These are phyloP conservation scores for Pararge aegeria DNA, from an alignment of 1,140 invertebrate species.

Conservation along the genomic window DNA sequence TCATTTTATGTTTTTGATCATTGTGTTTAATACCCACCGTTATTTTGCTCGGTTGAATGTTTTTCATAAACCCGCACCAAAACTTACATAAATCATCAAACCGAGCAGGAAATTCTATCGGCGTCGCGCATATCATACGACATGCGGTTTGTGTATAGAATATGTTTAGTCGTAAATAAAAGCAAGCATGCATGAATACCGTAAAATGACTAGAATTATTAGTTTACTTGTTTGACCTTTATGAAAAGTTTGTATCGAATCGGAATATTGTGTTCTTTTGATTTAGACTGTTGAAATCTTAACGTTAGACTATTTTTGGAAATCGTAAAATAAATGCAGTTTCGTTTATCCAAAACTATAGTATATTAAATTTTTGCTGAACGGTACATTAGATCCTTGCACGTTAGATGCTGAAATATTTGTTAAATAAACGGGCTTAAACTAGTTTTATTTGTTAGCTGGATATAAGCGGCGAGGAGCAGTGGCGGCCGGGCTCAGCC, in stretches of 20 bases:
- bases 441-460: slow-evolving; percentile 38
- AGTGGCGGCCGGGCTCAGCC: slow-evolving; percentile 62
- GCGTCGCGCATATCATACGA: slow-evolving; percentile 16
- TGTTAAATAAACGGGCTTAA: neutral
- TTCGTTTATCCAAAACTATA: too few relatives aligned
- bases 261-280: neutral
- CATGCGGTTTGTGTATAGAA: slow-evolving; percentile 22
- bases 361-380: too few relatives aligned
- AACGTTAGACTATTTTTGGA: too few relatives aligned
- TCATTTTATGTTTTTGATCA: neutral
- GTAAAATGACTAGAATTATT: slow-evolving; percentile 10
- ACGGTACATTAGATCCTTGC: too few relatives aligned
- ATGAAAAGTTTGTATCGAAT: neutral
- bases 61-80: slow-evolving; percentile 13
- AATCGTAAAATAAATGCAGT: too few relatives aligned
- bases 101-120: slow-evolving; percentile 26
- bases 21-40: slow-evolving; percentile 1
- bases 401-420: neutral
- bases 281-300: neutral
- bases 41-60: slow-evolving; percentile 4
- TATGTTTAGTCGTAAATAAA: slow-evolving; percentile 24
- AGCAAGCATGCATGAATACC: slow-evolving; percentile 18
- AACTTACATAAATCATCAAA: too few relatives aligned
- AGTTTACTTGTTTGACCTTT: slow-evolving; percentile 6
- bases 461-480: slow-evolving; percentile 68